A percentile compares a stretch with the other conserved stretches of the same genome.
phyloP scores from a whole-genome alignment of 2,797 vertebrate species.

The Myiotriccus ornatus region DNA sequence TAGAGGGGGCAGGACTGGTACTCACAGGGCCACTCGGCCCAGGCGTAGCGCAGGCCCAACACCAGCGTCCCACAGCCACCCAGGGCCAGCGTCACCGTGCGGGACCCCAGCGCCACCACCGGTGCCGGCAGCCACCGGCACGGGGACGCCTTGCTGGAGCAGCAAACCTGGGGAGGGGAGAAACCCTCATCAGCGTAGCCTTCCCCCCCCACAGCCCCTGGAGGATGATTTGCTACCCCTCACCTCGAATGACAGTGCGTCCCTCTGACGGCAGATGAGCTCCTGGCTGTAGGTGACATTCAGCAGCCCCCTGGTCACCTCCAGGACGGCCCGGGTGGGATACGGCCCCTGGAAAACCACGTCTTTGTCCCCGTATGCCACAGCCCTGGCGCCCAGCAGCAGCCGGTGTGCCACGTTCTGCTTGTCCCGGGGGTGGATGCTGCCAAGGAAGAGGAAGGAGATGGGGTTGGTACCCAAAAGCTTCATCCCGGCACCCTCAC shows the following conservation, averaged over 20 bases:
- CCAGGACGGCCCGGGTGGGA: slow-evolving; percentile 60
- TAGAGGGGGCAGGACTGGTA: slow-evolving; percentile 87
- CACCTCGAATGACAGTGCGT: slow-evolving; percentile 82
- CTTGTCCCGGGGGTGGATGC: slow-evolving; percentile 90
- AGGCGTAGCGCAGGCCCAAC: slow-evolving; percentile 84
- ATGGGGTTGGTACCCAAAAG: not conserved
- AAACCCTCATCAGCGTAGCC: not conserved
- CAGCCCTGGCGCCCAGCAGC: slow-evolving; percentile 83
- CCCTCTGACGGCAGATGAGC: slow-evolving; percentile 57
- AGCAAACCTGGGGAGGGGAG: not conserved
- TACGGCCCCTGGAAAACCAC: slow-evolving; percentile 86
- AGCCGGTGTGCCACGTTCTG: slow-evolving; percentile 84
- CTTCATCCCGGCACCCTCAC: not conserved
- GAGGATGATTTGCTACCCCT: slow-evolving; percentile 35
- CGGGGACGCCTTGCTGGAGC: not conserved
- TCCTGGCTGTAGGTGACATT: slow-evolving; percentile 79
- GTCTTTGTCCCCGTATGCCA: slow-evolving; percentile 82
- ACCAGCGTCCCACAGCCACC: slow-evolving; percentile 39
- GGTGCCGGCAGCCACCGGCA: slow-evolving; percentile 75
- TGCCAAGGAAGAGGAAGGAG: slow-evolving; percentile 32
- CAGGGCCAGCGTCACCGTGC: slow-evolving; percentile 64
- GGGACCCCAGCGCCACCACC: slow-evolving; percentile 5
- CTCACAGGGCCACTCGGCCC: slow-evolving; percentile 88
- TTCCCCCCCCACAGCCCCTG: not conserved
- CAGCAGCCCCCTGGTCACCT: slow-evolving; percentile 25